These are phyloP conservation scores for Drosophila lowei DNA, from an alignment of 1,140 invertebrate genomes.

Conservation along the genomic window DNA sequence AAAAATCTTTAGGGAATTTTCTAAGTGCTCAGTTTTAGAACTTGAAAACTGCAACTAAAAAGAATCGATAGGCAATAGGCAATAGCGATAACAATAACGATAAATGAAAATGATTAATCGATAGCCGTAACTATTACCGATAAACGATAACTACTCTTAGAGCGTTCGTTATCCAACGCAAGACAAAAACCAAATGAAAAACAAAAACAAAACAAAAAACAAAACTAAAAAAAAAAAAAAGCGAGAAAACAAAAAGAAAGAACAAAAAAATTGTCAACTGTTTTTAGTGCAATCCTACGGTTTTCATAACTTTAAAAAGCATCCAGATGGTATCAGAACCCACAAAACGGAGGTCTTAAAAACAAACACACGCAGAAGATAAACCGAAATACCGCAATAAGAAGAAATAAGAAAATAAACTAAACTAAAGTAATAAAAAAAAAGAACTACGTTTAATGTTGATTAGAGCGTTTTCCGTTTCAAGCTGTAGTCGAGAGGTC, in stretches of 20 bases:
- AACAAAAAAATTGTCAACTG: conserved; percentile 57
- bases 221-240: conserved; percentile 16
- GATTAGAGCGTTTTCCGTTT: conserved; percentile 64
- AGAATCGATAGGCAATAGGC: conserved; percentile 42
- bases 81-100: conserved; percentile 32
- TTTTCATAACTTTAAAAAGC: conserved; percentile 77
- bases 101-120: conserved; percentile 31
- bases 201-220: conserved; percentile 1
- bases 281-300: conserved; percentile 81
- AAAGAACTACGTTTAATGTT: conserved; percentile 45
- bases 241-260: conserved; percentile 5
- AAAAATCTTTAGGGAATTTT: conserved; percentile 66
- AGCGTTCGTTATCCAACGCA: conserved; percentile 35
- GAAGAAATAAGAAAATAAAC: background rate
- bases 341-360: conserved; percentile 19
- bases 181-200: no score
- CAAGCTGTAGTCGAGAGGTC: conserved; percentile 28
- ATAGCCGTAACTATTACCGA: conserved; percentile 39
- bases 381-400: conserved; percentile 22
- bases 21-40: conserved; percentile 14
- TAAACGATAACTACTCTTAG: conserved; percentile 43
- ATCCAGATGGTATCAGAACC: conserved; percentile 40
- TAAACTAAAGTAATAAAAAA: background rate
- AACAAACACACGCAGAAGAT: conserved; percentile 4
- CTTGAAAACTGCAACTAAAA: conserved; percentile 44